Conservation (phyloP, 2,797 vertebrate species). For the Pangasius krempfi region DNA sequence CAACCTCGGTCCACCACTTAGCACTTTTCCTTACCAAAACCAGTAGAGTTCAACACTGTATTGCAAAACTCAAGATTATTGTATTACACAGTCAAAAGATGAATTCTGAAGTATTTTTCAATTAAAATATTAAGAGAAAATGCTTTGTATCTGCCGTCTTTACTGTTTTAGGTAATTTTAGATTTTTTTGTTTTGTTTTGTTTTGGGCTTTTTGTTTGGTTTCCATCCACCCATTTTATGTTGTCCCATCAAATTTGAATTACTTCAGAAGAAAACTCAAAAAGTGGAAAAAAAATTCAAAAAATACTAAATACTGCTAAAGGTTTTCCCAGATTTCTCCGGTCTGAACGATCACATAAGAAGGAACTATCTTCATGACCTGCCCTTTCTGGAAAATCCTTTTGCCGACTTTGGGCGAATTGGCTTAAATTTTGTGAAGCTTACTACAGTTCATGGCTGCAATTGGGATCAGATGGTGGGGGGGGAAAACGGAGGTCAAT, state of each 20-base stretch:
- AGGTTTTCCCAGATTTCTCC: background rate
- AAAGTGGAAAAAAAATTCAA: background rate
- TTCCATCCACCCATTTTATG: background rate
- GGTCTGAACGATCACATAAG: background rate
- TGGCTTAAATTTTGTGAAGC: background rate
- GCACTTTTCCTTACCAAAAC: slow-evolving; percentile 73
- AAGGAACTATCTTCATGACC: background rate
- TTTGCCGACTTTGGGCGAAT: background rate
- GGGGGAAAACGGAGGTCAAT: background rate
- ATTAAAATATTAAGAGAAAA: slow-evolving; percentile 71
- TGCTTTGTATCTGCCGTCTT: slow-evolving; percentile 3
- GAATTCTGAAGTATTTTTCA: slow-evolving; percentile 75
- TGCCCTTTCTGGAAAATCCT: background rate
- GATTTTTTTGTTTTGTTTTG: no score
- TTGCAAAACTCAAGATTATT: slow-evolving; percentile 67
- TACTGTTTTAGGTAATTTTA: background rate
- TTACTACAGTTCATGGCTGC: background rate
- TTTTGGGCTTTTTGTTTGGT: background rate
- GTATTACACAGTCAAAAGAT: slow-evolving; percentile 68
- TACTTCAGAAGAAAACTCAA: background rate
- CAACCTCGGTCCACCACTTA: slow-evolving; percentile 64
- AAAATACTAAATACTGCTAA: background rate
- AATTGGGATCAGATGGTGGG: background rate
- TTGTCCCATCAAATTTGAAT: background rate
- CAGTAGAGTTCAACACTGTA: slow-evolving; percentile 71